Percentiles rank a stretch among this genome's conserved stretches.
Conservation (phyloP, 1,140 invertebrate species). For the Diplogasteroides magnus region DNA sequence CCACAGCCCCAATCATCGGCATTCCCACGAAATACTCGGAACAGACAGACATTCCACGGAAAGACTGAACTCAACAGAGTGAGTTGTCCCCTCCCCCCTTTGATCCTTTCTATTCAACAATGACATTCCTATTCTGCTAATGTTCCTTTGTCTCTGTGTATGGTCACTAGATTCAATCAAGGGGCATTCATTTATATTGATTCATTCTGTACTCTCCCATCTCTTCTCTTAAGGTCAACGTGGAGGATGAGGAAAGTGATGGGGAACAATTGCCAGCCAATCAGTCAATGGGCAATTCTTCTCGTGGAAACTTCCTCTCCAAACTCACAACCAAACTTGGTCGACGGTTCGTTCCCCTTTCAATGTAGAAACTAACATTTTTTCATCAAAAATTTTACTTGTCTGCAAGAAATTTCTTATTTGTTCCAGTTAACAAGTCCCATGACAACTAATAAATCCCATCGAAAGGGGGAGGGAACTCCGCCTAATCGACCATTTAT, state of each 20-base stretch:
- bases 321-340: constrained; percentile 50
- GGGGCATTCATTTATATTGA: too few relatives aligned
- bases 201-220: too few relatives aligned
- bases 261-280: constrained; percentile 13
- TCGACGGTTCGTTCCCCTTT: constrained; percentile 49
- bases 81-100: not conserved
- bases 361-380: too few relatives aligned
- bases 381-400: too few relatives aligned
- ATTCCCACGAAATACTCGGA: constrained; percentile 50
- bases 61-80: constrained; percentile 54
- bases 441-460: too few relatives aligned
- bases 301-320: constrained; percentile 46
- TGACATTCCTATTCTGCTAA: not conserved
- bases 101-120: not conserved
- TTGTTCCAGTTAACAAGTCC: too few relatives aligned
- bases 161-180: too few relatives aligned
- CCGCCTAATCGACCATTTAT: too few relatives aligned
- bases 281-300: constrained; percentile 3
- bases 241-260: constrained; percentile 43
- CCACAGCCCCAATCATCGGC: too few relatives aligned
- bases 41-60: constrained; percentile 54
- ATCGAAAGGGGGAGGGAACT: too few relatives aligned
- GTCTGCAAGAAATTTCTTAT: too few relatives aligned
- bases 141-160: too few relatives aligned
- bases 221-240: constrained; percentile 28